These are phyloP conservation scores for Cephus sareptanus DNA, from an alignment of 2,888 invertebrate genomes.

Conservation along the genomic window DNA sequence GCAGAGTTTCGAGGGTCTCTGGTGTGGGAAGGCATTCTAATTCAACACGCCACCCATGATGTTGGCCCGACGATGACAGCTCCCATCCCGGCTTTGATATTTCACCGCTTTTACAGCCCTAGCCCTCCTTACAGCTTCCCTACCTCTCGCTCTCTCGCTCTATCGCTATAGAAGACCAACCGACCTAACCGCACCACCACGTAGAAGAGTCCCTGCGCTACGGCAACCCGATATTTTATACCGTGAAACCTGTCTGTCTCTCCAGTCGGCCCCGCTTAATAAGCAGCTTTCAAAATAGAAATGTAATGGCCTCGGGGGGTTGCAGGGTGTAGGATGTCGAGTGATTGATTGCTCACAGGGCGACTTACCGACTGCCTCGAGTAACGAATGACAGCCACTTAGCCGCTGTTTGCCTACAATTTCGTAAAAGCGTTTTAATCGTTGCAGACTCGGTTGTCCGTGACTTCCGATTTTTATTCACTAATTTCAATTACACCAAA, in stretches of 20 bases:
- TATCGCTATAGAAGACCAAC: slow-evolving; percentile 17
- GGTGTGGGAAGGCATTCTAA: slow-evolving; percentile 65
- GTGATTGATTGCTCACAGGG: slow-evolving; percentile 66
- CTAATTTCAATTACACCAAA: neutral
- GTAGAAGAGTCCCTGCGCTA: slow-evolving; percentile 46
- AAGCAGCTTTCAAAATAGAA: slow-evolving; percentile 67
- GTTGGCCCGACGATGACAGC: slow-evolving; percentile 67
- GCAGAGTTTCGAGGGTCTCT: slow-evolving; percentile 42
- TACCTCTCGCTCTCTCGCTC: slow-evolving; percentile 23
- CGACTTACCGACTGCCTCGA: slow-evolving; percentile 64
- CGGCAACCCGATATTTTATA: slow-evolving; percentile 65
- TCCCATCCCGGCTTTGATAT: slow-evolving; percentile 67
- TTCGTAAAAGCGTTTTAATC: slow-evolving; percentile 64
- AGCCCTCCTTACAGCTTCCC: slow-evolving; percentile 24
- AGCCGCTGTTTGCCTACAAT: slow-evolving; percentile 66
- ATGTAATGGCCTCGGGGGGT: slow-evolving; percentile 57
- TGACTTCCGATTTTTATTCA: neutral
- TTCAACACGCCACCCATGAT: slow-evolving; percentile 67
- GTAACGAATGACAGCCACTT: slow-evolving; percentile 67
- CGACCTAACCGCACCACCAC: slow-evolving; percentile 48
- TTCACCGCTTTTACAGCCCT: slow-evolving; percentile 64
- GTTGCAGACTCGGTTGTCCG: slow-evolving; percentile 35
- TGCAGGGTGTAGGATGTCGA: slow-evolving; percentile 40
- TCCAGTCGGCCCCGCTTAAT: slow-evolving; percentile 62
- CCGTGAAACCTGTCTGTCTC: slow-evolving; percentile 66